Percentiles rank a stretch among this genome's conserved stretches.
Conservation (phyloP, 2,888 invertebrate genomes). For the Lysandra bellargus region DNA sequence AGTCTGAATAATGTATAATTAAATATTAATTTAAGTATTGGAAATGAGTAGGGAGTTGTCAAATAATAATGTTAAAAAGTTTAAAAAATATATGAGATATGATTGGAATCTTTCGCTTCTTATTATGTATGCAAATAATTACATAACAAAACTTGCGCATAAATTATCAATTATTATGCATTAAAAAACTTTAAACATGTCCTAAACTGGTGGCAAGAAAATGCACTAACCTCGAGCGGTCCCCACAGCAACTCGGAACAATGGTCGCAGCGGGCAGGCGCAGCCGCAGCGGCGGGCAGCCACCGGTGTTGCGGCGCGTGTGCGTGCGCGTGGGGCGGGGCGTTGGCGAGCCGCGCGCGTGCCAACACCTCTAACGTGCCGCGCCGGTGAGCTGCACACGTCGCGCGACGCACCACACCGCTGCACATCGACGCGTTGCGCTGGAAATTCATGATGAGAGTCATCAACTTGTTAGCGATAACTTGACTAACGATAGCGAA, state of each 20-base stretch:
- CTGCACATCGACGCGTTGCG: constrained; percentile 93
- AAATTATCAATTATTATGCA: too few species aligned
- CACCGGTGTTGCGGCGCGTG: constrained; percentile 74
- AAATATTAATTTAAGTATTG: too few species aligned
- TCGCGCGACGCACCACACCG: constrained; percentile 91
- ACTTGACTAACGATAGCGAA: too few species aligned
- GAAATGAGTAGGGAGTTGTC: too few species aligned
- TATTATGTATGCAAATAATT: too few species aligned
- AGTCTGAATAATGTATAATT: constrained; percentile 56
- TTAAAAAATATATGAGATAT: too few species aligned
- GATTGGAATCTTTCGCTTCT: too few species aligned
- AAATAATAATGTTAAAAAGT: too few species aligned
- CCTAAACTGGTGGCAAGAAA: not conserved
- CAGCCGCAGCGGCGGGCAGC: constrained; percentile 88
- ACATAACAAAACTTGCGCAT: too few species aligned
- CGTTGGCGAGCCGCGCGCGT: constrained; percentile 90
- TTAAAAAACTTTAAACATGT: too few species aligned
- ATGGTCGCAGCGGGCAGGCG: constrained; percentile 95
- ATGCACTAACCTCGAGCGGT: constrained; percentile 85
- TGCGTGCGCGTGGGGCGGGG: constrained; percentile 85
- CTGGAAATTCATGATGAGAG: constrained; percentile 56
- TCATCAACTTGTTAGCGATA: too few species aligned
- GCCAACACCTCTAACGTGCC: constrained; percentile 94
- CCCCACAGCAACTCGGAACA: constrained; percentile 95
- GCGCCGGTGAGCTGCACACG: constrained; percentile 91